phyloP scores from a whole-genome alignment of 2,113 vertebrate genomes.

The Thymallus thymallus region DNA sequence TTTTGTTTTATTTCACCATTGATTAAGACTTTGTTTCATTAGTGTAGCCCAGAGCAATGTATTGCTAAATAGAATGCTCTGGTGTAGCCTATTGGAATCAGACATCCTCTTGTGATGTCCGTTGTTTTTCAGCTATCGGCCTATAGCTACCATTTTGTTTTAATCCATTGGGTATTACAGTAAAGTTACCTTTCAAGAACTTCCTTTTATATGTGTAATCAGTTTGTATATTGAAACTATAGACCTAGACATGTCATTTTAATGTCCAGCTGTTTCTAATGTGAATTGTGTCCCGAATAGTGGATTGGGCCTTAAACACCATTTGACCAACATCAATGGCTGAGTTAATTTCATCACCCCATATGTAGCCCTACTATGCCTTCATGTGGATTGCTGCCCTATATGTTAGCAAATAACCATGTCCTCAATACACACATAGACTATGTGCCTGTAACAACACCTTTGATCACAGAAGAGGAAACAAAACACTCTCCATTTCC shows the following conservation, averaged over 20 bases:
- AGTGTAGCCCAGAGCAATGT: neutral
- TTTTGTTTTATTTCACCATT: neutral
- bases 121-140: neutral
- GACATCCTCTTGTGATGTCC: neutral
- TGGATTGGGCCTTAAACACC: slow-evolving; percentile 5
- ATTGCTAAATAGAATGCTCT: neutral
- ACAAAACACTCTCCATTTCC: too few species aligned
- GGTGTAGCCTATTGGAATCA: slow-evolving; percentile 14
- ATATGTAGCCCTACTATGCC: neutral
- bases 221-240: neutral
- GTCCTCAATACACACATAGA: slow-evolving; percentile 27
- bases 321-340: slow-evolving; percentile 42
- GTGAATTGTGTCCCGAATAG: slow-evolving; percentile 7
- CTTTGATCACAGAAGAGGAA: too few species aligned
- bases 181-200: neutral
- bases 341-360: slow-evolving; percentile 56
- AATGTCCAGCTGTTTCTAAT: neutral
- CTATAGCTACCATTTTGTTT: neutral
- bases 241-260: neutral
- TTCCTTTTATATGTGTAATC: neutral
- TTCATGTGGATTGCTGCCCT: slow-evolving; percentile 15
- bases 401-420: slow-evolving; percentile 15
- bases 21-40: neutral
- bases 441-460: neutral
- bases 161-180: neutral